These are phyloP conservation scores for Numida meleagris DNA, from an alignment of 2,113 vertebrate species.

Conservation along the genomic window DNA sequence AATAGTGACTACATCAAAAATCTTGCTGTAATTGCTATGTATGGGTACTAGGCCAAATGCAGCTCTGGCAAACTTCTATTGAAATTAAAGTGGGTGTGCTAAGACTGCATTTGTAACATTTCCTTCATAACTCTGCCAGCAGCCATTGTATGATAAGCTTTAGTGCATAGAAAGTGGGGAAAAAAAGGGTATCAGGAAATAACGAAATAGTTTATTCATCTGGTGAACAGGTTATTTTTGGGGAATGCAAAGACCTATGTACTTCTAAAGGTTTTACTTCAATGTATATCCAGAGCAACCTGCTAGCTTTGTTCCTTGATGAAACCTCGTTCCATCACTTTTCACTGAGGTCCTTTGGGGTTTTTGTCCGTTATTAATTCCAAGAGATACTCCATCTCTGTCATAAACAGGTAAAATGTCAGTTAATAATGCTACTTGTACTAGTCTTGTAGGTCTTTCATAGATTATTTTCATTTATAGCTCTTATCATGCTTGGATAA, in stretches of 20 bases:
- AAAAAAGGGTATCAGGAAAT: not conserved
- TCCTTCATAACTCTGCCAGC: not conserved
- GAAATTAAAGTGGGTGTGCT: not conserved
- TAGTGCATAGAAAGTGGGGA: not conserved
- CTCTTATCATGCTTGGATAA: not conserved
- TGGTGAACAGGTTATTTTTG: not conserved
- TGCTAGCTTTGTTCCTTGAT: not conserved
- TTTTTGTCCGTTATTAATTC: not conserved
- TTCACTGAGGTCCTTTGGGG: not conserved
- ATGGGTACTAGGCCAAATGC: not conserved
- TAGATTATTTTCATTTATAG: not conserved
- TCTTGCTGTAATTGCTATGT: not conserved
- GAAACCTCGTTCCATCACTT: not conserved
- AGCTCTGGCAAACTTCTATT: not conserved
- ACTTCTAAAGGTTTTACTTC: not conserved
- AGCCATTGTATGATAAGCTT: not conserved
- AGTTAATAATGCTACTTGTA: not conserved
- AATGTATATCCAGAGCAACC: not conserved
- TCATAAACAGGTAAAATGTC: not conserved
- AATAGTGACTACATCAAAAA: not conserved
- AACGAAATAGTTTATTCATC: not conserved
- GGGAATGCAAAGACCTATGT: not conserved
- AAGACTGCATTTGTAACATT: not conserved
- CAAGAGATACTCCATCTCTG: not conserved
- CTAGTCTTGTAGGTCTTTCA: not conserved